Base-by-base conservation (phyloP, 2,113 vertebrate species). In the Heterochromis multidens region DNA sequence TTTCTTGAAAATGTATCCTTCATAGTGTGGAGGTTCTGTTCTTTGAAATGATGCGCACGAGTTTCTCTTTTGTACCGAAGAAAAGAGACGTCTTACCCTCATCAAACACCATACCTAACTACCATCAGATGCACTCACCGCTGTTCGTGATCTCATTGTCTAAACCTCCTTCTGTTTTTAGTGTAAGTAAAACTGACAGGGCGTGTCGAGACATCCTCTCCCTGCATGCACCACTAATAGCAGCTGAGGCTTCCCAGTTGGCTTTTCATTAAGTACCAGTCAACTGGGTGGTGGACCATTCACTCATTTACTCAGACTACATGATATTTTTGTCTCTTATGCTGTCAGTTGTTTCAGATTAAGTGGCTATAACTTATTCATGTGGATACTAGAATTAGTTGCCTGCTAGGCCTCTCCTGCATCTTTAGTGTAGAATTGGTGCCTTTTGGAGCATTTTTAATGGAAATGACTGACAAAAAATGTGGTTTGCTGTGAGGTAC, bases 231-330 rank as follows among this genome's bases (percentile, higher is more conserved):
- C 77, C 27, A 23, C 62, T 82, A 85, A 84, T 72, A 74, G 4
- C 87, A 90, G 88, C 89, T 83, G 81, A 85, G 78, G 85, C 77
- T 29, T 86, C 80, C 60, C 88, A 60, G 61, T 84, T 63, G 61
- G 72, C 52, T 60, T 16, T 52, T 70, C 60, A 74, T 87, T 85
- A 87, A 83, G 58, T 65, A 72, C 57, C 85, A 77, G 78, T 89
- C 86, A 87, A 88, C 63, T 84, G 89, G 76, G 83, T 58, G 80
- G 54, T 33, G 72, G 79, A 70, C 77, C 79, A 21, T 89, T 91
- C 81, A 65, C 35, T 74, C 43, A 74, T 74, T 74, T 74, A 21
- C 46, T 74, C 46, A 74, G 1, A 54, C 19, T 31, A 54, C 46
- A 54, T n/a, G 17, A 74, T 74, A 33, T n/a, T 54, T 1, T 74